phyloP scores from a whole-genome alignment of 2,797 vertebrate genomes.

The Acridotheres tristis region DNA sequence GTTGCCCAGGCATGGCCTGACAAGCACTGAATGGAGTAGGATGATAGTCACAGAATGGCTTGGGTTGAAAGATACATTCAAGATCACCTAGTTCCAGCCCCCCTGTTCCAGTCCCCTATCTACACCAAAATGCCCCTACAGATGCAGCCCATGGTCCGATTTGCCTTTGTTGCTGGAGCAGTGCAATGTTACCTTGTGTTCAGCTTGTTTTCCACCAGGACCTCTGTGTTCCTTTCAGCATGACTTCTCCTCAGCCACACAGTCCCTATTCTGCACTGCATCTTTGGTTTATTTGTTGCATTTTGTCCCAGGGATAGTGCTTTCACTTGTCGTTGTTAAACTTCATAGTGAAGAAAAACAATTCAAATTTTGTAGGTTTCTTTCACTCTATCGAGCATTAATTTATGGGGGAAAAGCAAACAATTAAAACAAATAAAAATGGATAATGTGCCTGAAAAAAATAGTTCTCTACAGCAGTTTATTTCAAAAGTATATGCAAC shows the following conservation, averaged over 20 bases:
- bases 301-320: neutral
- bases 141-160: fast-evolving
- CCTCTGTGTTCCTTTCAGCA: neutral
- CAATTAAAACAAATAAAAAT: neutral
- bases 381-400: neutral
- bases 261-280: neutral
- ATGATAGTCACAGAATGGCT: neutral
- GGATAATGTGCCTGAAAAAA: neutral
- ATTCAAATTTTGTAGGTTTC: neutral
- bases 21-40: neutral
- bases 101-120: neutral
- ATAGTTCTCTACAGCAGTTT: neutral
- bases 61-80: neutral
- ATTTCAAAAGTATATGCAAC: neutral
- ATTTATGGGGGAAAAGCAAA: neutral
- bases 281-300: neutral
- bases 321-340: neutral
- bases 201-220: neutral
- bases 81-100: too few species aligned
- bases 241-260: too few species aligned
- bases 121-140: fast-evolving
- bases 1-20: neutral
- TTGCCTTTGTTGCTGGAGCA: neutral
- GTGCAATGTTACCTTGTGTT: too few species aligned
- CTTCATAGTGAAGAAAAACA: neutral